These are phyloP conservation scores for Merodon equestris DNA, from an alignment of 2,888 invertebrate species.

Conservation along the genomic window DNA sequence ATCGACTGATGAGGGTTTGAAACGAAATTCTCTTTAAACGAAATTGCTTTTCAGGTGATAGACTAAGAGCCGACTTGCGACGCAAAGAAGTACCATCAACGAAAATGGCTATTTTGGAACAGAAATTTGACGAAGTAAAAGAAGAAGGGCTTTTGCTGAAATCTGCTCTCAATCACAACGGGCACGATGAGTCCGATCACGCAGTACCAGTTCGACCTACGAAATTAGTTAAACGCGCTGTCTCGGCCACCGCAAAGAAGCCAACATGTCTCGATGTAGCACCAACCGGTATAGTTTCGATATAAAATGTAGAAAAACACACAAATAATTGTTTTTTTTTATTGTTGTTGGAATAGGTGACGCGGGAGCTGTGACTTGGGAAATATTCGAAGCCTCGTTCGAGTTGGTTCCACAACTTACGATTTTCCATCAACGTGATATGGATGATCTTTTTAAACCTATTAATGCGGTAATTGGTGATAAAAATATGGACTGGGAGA, in stretches of 20 bases:
- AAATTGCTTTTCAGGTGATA: conserved; percentile 81
- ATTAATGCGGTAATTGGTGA: conserved; percentile 89
- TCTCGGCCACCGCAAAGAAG: conserved; percentile 75
- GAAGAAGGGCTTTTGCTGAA: conserved; percentile 89
- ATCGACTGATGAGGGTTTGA: background rate
- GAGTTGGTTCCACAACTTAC: conserved; percentile 90
- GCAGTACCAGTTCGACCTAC: conserved; percentile 76
- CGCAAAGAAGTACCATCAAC: conserved; percentile 88
- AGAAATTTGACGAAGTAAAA: conserved; percentile 92
- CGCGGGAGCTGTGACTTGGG: conserved; percentile 94
- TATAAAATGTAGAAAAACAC: too few species aligned
- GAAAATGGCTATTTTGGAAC: conserved; percentile 85
- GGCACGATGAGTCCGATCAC: conserved; percentile 80
- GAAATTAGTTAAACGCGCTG: conserved; percentile 79
- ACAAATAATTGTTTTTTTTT: background rate
- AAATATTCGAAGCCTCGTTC: conserved; percentile 91
- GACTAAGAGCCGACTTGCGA: conserved; percentile 88
- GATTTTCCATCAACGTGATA: conserved; percentile 90
- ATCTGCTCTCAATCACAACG: conserved; percentile 81
- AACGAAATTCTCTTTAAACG: background rate
- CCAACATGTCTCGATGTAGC: conserved; percentile 72
- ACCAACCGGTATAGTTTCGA: conserved; percentile 59
- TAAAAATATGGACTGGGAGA: conserved; percentile 94
- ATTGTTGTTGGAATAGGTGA: conserved; percentile 74
- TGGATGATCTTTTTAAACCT: conserved; percentile 88